Conservation (phyloP, 2,113 vertebrate species). For the Festucalex cinctus region DNA sequence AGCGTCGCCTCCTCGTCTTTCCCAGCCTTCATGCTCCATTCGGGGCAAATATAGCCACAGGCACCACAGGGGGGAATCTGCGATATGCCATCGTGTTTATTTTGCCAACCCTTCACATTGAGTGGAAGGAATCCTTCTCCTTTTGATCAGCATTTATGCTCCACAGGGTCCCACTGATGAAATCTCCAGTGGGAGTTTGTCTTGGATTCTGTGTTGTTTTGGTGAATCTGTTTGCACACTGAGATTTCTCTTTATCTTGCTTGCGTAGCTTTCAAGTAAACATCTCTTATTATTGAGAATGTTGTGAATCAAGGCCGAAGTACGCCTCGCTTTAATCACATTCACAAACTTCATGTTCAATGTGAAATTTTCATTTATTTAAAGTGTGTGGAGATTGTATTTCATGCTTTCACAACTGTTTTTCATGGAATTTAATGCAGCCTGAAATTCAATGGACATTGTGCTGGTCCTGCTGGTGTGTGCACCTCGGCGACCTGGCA, state of each 20-base stretch:
- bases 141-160: constrained; percentile 34
- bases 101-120: constrained; percentile 23
- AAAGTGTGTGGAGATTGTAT: neutral
- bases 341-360: neutral
- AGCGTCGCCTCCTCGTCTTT: constrained; percentile 37
- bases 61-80: constrained; percentile 44
- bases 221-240: neutral
- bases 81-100: constrained; percentile 43
- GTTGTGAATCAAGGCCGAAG: neutral
- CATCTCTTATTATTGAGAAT: neutral
- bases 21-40: constrained; percentile 48
- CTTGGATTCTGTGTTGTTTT: neutral
- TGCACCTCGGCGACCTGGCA: no score
- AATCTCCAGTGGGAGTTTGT: constrained; percentile 10
- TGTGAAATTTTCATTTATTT: neutral
- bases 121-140: constrained; percentile 40
- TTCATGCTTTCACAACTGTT: no score
- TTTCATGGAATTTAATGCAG: no score
- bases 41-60: constrained; percentile 56
- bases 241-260: neutral
- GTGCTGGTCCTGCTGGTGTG: no score
- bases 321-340: neutral
- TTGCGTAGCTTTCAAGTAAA: neutral
- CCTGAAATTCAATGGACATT: no score
- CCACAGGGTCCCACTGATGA: constrained; percentile 14